Percentiles rank a stretch among this genome's conserved stretches.
phyloP scores from a whole-genome alignment of 1,140 invertebrate species.

The Polyergus mexicanus region DNA sequence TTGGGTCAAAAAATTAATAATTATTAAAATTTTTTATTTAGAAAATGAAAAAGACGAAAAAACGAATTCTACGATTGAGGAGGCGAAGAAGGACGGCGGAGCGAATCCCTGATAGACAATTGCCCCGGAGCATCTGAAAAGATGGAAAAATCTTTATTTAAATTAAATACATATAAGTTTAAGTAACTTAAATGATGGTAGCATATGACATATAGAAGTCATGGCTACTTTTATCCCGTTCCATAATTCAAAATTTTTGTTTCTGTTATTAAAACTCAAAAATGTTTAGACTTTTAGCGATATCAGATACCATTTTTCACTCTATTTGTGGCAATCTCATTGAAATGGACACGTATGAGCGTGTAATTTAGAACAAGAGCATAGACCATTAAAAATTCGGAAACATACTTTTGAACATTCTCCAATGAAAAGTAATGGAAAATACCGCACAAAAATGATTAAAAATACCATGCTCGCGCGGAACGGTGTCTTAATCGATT shows the following conservation, averaged over 20 bases:
- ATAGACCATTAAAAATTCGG: constrained; percentile 48
- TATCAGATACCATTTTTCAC: background rate
- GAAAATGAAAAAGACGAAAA: constrained; percentile 90
- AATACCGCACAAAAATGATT: constrained; percentile 29
- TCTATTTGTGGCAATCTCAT: constrained; percentile 31
- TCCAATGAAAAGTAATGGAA: constrained; percentile 15
- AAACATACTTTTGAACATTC: constrained; percentile 39
- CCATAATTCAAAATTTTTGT: constrained; percentile 47
- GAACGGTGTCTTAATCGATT: constrained; percentile 5
- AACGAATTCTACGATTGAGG: constrained; percentile 87
- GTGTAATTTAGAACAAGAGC: constrained; percentile 55
- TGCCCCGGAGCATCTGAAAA: constrained; percentile 45
- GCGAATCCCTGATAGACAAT: constrained; percentile 84
- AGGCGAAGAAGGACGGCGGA: constrained; percentile 88
- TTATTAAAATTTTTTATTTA: constrained; percentile 82
- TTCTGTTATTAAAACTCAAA: constrained; percentile 25
- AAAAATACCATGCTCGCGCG: background rate
- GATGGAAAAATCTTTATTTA: constrained; percentile 74
- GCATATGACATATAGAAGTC: constrained; percentile 35
- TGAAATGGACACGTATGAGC: constrained; percentile 61
- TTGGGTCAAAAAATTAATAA: constrained; percentile 85
- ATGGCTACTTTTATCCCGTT: constrained; percentile 53
- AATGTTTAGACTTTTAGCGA: constrained; percentile 1
- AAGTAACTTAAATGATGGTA: constrained; percentile 68
- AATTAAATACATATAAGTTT: constrained; percentile 73